Percentiles rank a stretch among this genome's conserved stretches.
These are phyloP conservation scores for Bradypus variegatus DNA, from an alignment of 2,797 vertebrate genomes.

Conservation along the genomic window DNA sequence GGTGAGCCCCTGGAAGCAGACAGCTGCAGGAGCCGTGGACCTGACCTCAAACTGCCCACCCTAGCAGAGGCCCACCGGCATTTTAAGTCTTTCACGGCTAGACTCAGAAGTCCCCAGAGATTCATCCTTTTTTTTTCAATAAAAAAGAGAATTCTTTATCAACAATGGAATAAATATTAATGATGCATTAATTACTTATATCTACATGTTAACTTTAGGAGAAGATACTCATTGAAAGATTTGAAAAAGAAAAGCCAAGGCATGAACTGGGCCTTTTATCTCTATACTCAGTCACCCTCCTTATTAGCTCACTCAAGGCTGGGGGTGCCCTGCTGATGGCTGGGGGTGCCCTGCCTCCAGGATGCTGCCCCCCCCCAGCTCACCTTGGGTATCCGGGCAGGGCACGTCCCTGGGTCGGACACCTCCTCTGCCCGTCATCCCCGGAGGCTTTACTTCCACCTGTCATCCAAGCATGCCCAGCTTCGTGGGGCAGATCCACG, in stretches of 20 bases:
- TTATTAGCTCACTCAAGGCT: neutral
- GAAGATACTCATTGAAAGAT: neutral
- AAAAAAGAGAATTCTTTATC: neutral
- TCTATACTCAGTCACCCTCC: neutral
- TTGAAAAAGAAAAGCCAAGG: neutral
- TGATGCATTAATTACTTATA: neutral
- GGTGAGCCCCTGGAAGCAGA: neutral
- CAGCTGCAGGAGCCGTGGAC: accelerated
- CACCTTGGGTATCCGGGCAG: neutral
- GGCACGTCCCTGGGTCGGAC: neutral
- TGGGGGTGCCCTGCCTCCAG: accelerated
- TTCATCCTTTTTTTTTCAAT: neutral
- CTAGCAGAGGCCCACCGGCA: accelerated
- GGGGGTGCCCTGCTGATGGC: no score
- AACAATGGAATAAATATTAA: constrained; percentile 4
- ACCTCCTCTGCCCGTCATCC: neutral
- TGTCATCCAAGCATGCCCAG: accelerated
- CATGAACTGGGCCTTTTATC: neutral
- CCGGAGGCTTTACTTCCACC: neutral
- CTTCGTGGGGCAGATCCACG: neutral
- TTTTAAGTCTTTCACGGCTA: neutral
- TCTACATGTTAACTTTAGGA: constrained; percentile 6
- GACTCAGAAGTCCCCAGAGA: neutral
- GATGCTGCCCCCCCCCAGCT: neutral
- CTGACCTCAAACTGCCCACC: neutral